Percentiles rank a stretch among this genome's conserved stretches.
These are phyloP conservation scores for Actenoides lindsayi DNA, from an alignment of 2,113 vertebrate species.

Conservation along the genomic window DNA sequence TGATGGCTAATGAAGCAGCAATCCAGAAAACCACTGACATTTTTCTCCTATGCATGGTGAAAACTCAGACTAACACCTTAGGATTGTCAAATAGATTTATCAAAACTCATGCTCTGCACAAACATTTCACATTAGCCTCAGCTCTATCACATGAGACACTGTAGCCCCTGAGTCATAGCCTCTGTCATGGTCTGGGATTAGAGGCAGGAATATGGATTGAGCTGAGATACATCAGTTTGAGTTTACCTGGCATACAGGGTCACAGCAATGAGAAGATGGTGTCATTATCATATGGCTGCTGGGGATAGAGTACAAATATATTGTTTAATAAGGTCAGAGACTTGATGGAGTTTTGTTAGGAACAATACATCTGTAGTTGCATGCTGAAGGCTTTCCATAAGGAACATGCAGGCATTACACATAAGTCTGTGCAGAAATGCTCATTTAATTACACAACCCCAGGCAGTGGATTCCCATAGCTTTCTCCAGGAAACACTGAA, in stretches of 20 bases:
- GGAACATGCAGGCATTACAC: not conserved
- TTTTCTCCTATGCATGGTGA: not conserved
- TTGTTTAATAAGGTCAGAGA: not conserved
- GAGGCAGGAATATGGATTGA: not conserved
- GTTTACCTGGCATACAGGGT: not conserved
- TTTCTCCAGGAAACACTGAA: not conserved
- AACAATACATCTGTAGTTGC: not conserved
- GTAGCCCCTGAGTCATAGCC: not conserved
- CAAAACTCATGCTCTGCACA: not conserved
- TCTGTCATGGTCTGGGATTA: not conserved
- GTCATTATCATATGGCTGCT: accelerated
- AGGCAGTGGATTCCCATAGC: not conserved
- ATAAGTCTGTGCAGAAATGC: not conserved
- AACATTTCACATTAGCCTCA: not conserved
- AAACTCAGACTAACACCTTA: not conserved
- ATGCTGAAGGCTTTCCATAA: not conserved
- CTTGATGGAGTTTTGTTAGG: not conserved
- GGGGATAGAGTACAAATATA: not conserved
- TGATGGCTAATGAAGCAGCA: not conserved
- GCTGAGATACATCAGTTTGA: not conserved
- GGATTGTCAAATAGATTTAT: not conserved
- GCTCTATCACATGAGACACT: not conserved
- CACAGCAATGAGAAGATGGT: not conserved
- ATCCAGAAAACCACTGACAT: not conserved
- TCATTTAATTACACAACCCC: not conserved